Conservation (phyloP, 1,140 invertebrate species). For the Gyrodactylus bullatarudis region DNA sequence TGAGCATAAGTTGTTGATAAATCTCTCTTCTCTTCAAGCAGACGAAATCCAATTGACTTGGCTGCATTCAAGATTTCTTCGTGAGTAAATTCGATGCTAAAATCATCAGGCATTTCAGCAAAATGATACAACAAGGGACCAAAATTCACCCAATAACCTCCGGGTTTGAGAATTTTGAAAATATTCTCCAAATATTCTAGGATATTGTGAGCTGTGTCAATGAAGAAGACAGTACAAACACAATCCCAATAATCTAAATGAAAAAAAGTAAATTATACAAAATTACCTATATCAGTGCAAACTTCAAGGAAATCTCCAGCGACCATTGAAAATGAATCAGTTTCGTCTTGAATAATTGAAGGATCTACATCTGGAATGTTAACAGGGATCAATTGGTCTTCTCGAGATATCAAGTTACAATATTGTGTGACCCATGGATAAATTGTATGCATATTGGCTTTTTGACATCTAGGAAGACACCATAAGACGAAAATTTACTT, state of each 20-base stretch:
- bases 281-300: conserved; percentile 24
- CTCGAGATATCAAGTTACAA: conserved; percentile 44
- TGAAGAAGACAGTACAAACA: conserved; percentile 79
- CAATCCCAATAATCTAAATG: conserved; percentile 47
- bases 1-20: neutral
- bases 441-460: conserved; percentile 28
- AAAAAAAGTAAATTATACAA: neutral
- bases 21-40: neutral
- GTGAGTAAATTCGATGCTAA: conserved; percentile 69
- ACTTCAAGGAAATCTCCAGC: conserved; percentile 68
- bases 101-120: conserved; percentile 48
- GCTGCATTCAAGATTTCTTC: conserved; percentile 24
- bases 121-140: conserved; percentile 57
- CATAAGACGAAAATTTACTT: conserved; percentile 9
- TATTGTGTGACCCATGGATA: conserved; percentile 76
- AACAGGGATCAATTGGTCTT: conserved; percentile 40
- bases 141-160: conserved; percentile 26
- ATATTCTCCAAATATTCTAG: conserved; percentile 74
- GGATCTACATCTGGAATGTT: conserved; percentile 66
- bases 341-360: conserved; percentile 26
- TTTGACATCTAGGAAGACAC: conserved; percentile 24
- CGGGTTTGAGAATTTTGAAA: conserved; percentile 50
- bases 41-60: conserved; percentile 5
- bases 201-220: conserved; percentile 82
- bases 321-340: conserved; percentile 52